Base-by-base conservation (phyloP, 2,797 vertebrate genomes). In the Poecilia gillii region DNA sequence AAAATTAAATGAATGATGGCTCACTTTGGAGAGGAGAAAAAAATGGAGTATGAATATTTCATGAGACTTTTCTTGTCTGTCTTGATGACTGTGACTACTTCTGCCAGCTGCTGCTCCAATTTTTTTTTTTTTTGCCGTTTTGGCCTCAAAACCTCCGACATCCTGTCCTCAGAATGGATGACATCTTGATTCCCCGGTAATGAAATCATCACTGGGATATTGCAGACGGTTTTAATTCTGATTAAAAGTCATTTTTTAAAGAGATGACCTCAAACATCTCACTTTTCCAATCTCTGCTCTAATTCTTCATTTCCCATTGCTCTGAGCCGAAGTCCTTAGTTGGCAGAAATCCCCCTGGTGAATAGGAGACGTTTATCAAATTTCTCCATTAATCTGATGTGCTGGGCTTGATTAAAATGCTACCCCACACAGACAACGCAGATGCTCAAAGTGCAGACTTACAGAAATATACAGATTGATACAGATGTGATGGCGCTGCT, bases 341-440 rank as follows among this genome's bases (percentile, higher is more conserved):
- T 81, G 87, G 92, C 94, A 93, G 68, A 81, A 92, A 94, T 90
- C 79, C 87, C 33, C 83, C 89, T 71, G 4, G 86, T 75, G 87
- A 93, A 93, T 89, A 82, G 84, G 83, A 89, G 87, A 87, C 91
- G 90, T 95, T 95, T 90, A 93, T 94, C 93, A 95, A 89, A 93
- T 92, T 93, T 88, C 91, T 93, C 94, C 94, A 94, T 95, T 93
- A 94, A 93, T 94, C 90, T 92, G 94, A 94, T 91, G 91, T 59
- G 87, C 79, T 7, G 82, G 78, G 81, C 83, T 80, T 93, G 93
- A 95, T 94, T 94, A 94, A 94, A 94, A 87, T 72, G 85, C 86
- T 75, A 74, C 91, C 88, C 85, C 91, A 90, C 91, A 89, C 93
- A 87, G 87, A 83, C 89, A 76, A 79, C 82, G 87, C 90, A 91